Base-by-base conservation (phyloP, 2,888 invertebrate species). In the Microctonus brassicae region DNA sequence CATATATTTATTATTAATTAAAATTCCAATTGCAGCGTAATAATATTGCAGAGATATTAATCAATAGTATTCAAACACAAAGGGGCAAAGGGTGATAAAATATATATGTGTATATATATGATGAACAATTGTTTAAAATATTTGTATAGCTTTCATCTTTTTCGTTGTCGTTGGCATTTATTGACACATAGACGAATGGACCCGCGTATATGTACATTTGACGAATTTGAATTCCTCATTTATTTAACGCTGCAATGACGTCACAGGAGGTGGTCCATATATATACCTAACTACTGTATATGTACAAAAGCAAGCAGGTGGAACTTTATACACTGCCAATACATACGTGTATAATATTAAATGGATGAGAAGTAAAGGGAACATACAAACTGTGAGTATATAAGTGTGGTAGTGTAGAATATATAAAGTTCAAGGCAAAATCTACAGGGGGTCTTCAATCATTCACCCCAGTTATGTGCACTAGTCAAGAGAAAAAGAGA, bases 371-470 rank as follows among this genome's bases (percentile, higher is more conserved):
- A 61, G 47, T n/a, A n/a, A n/a, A n/a, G n/a, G n/a, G n/a, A n/a
- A n/a, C n/a, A n/a, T n/a, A n/a, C n/a, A n/a, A n/a, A n/a, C n/a
- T n/a, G 24, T 47, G 60, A 62, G 39, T 39, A 55, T 55, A 9
- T 52, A n/a, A n/a, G 33, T 2, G 26, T 10, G 29, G 10, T 17
- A 34, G 42, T 42, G 17, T 33, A 53, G 5, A 1, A 7, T 17
- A 24, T 24, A 17, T 33, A 17, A 29, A 68, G 47, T 62, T 29
- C 52, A 29, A 57, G 57, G 34, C 67, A 62, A 63, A 57, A 62
- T 63, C 67, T 20, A 33, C 67, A 22, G 67, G 71, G 62, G 67
- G 67, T 72, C 71, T 72, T 72, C 71, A 72, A 72, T 72, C 71
- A 72, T 72, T 34, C 47, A 47, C 71, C 70, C 67, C 67, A 53